These are phyloP conservation scores for Montipora capricornis DNA, from an alignment of 64 coral and sea anemone genomes.

Conservation along the genomic window DNA sequence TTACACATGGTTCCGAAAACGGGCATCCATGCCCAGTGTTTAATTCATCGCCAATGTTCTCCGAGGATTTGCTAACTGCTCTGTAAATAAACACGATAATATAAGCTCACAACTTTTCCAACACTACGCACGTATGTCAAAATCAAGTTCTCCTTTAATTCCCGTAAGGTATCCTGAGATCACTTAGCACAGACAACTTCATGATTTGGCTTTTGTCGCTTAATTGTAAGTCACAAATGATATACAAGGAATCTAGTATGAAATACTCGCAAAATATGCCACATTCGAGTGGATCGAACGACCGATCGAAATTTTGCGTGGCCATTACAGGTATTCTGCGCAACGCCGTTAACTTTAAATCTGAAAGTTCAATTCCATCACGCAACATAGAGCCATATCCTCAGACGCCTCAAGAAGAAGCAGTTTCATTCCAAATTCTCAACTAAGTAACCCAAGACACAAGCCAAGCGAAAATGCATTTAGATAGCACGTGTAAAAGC, in stretches of 20 bases:
- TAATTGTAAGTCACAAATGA: neutral
- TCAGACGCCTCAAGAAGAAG: neutral
- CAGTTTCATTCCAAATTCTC: neutral
- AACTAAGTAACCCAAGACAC: neutral
- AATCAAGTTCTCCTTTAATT: neutral
- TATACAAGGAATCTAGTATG: neutral
- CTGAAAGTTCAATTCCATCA: constrained; percentile 42
- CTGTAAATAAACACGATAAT: constrained; percentile 31
- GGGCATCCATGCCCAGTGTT: constrained; percentile 2
- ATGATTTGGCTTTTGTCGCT: neutral
- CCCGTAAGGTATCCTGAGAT: too few relatives aligned
- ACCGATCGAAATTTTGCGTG: constrained; percentile 7
- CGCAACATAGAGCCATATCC: constrained; percentile 14
- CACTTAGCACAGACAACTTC: neutral
- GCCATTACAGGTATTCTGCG: constrained; percentile 32
- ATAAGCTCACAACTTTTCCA: constrained; percentile 1
- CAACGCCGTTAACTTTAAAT: neutral
- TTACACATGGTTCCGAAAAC: neutral
- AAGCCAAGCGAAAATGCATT: constrained; percentile 25
- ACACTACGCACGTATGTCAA: constrained; percentile 5
- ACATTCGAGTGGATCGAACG: neutral
- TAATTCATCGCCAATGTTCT: constrained; percentile 44
- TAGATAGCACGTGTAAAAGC: constrained; percentile 34
- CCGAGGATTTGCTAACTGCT: constrained; percentile 54
- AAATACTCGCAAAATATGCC: neutral